Evolutionary conservation across 2,797 vertebrate genomes (phyloP), one percentile per base, ranked within the genome.

Genomic region (Pseudopleuronectes americanus): DNA sequence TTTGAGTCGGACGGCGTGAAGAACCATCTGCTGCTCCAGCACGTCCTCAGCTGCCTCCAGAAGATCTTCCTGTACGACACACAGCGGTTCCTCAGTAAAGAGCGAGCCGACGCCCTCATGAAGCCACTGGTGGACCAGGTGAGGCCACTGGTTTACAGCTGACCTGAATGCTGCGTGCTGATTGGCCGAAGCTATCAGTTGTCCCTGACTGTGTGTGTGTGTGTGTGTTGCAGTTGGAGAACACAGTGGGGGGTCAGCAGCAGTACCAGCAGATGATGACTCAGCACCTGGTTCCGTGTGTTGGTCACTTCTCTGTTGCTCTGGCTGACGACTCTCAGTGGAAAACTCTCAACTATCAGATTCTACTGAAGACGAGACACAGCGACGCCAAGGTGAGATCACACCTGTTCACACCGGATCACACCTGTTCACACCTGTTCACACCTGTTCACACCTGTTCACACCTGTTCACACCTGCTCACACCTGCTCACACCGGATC

Each of bases 11-110:
- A 21, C 83, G 87, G 85, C 45, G 93, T 95, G 69, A 98, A 97
- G 87, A 94, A 86, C 76, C 86, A 89, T 64, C 83, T 96, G 0
- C 87, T 99, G 61, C 88, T 99, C 26, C 90, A 90, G 57, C 94
- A 87, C 56, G 84, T 95, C 26, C 76, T 97, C 45, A 92, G 95
- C 92, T 96, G 96, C 77, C 92, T 99, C n/a, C 83, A 96, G 58
- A 98, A 98, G 89, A 93, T 98, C 80, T 99, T 97, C 92, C 94
- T 99, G 9, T 97, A 95, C 68, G 97, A 99, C 86, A 96, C 95
- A 0, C 95, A 97, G 73, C 94, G 77, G 17, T 99, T 99, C 88
- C 79, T 99, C 57, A 99, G 96, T 87, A 95, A 90, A 74, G 97
- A 97, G 85, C 91, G 97, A 83, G 93, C 95, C 0, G 95, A 97